Percentiles rank a stretch among this genome's conserved stretches.
Evolutionary conservation across 2,888 invertebrate genomes (phyloP).

Genomic region (Adelphocoris suturalis): DNA sequence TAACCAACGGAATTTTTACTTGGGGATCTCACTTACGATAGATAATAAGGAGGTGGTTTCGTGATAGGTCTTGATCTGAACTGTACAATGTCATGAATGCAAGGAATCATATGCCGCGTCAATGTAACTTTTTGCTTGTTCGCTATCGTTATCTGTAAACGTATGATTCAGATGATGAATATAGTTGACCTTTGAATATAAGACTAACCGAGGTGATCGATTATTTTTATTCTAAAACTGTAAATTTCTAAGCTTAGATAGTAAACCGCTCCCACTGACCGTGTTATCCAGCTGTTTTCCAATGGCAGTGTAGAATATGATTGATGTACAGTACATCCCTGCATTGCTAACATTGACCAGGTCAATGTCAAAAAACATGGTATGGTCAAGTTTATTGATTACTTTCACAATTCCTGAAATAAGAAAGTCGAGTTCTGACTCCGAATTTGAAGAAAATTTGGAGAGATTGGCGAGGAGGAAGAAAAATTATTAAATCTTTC

Average conservation of each 20-base stretch:
- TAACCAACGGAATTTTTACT: neutral
- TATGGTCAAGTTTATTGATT: slow-evolving; percentile 59
- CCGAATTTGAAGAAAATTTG: no score
- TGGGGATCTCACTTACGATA: slow-evolving; percentile 47
- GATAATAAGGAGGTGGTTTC: slow-evolving; percentile 64
- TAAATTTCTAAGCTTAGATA: neutral
- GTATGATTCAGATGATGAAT: neutral
- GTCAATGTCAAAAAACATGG: slow-evolving; percentile 64
- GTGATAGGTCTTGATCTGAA: slow-evolving; percentile 61
- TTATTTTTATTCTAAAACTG: no score
- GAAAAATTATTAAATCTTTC: no score
- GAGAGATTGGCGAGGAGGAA: no score
- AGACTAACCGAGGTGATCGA: no score
- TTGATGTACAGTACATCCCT: slow-evolving; percentile 65
- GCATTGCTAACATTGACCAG: slow-evolving; percentile 55
- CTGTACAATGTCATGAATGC: slow-evolving; percentile 68
- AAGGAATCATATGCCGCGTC: slow-evolving; percentile 68
- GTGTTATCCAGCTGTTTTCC: slow-evolving; percentile 67
- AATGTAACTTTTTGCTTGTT: slow-evolving; percentile 69
- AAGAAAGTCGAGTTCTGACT: no score
- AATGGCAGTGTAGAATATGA: slow-evolving; percentile 64
- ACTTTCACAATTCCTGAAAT: slow-evolving; percentile 68
- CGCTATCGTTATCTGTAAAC: slow-evolving; percentile 69
- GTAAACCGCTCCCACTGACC: slow-evolving; percentile 19
- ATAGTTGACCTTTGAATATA: no score